Percentiles rank a stretch among this genome's conserved stretches.
These are phyloP conservation scores for Gymnothorax javanicus DNA, from an alignment of 2,797 vertebrate genomes.

Conservation along the genomic window DNA sequence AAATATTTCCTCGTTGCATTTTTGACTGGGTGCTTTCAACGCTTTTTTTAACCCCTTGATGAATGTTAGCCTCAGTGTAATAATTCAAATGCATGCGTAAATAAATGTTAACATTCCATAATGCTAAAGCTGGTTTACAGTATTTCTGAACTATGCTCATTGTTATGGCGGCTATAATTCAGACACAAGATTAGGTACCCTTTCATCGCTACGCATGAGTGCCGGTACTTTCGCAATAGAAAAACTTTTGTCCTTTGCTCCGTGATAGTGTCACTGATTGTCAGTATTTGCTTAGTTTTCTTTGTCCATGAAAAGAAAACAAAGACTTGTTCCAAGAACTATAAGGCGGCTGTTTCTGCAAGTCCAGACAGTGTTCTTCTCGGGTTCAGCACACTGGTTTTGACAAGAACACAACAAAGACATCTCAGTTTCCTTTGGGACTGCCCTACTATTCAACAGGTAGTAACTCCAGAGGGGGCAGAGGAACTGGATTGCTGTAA, in stretches of 20 bases:
- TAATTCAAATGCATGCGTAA: background rate
- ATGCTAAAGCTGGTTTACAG: background rate
- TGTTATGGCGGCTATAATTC: background rate
- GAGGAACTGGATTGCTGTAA: background rate
- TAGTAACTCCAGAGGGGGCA: background rate
- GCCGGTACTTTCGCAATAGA: background rate
- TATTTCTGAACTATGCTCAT: background rate
- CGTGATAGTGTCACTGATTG: background rate
- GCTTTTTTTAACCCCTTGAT: background rate
- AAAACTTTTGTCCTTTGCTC: background rate
- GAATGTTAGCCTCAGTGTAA: background rate
- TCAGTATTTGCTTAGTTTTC: background rate
- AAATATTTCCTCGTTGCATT: background rate
- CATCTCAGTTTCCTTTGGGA: background rate
- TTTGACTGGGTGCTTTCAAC: background rate
- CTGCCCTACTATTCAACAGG: background rate
- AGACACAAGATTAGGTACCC: background rate
- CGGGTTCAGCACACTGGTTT: constrained; percentile 13
- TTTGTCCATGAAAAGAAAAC: constrained; percentile 30
- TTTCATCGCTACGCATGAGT: background rate
- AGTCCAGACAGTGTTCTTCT: constrained; percentile 27
- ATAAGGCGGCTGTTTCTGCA: constrained; percentile 20
- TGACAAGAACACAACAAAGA: constrained; percentile 3
- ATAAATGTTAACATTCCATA: background rate
- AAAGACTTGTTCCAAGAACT: constrained; percentile 31